Conservation (phyloP, 2,888 invertebrate species). For the Eupithecia insigniata region DNA sequence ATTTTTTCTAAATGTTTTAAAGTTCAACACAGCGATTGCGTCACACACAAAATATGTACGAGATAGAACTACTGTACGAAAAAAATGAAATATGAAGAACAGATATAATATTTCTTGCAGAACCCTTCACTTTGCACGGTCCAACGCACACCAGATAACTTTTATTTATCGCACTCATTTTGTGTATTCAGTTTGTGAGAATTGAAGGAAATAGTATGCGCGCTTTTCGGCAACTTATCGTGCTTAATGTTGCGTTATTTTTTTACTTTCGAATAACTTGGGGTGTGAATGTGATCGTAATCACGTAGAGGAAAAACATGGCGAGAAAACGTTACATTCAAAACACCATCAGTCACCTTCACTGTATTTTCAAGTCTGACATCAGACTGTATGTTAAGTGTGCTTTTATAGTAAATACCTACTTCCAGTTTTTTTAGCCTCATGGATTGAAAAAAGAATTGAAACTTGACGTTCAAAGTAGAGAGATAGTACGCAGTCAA, state of each 20-base stretch:
- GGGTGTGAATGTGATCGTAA: slow-evolving; percentile 33
- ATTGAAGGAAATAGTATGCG: slow-evolving; percentile 58
- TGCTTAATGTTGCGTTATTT: slow-evolving; percentile 72
- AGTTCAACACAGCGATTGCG: neutral
- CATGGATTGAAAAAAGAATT: neutral
- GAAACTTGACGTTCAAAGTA: neutral
- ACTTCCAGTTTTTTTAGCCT: neutral
- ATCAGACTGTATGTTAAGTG: too few relatives aligned
- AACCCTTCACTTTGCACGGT: slow-evolving; percentile 43
- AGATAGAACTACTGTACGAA: neutral
- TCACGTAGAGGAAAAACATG: slow-evolving; percentile 9
- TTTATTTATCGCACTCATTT: slow-evolving; percentile 70
- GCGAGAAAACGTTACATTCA: neutral
- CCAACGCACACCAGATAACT: slow-evolving; percentile 45
- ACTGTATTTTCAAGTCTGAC: too few relatives aligned
- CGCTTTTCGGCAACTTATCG: slow-evolving; percentile 73
- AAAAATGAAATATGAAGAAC: slow-evolving; percentile 21
- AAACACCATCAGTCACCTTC: neutral
- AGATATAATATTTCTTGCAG: slow-evolving; percentile 37
- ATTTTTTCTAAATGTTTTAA: neutral
- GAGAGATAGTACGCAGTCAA: slow-evolving; percentile 5
- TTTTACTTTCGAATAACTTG: slow-evolving; percentile 35
- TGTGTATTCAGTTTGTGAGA: slow-evolving; percentile 59
- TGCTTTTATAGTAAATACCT: neutral
- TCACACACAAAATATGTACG: neutral